Evolutionary conservation across 2,797 vertebrate species (phyloP).

Genomic region (Pantherophis alleghaniensis): DNA sequence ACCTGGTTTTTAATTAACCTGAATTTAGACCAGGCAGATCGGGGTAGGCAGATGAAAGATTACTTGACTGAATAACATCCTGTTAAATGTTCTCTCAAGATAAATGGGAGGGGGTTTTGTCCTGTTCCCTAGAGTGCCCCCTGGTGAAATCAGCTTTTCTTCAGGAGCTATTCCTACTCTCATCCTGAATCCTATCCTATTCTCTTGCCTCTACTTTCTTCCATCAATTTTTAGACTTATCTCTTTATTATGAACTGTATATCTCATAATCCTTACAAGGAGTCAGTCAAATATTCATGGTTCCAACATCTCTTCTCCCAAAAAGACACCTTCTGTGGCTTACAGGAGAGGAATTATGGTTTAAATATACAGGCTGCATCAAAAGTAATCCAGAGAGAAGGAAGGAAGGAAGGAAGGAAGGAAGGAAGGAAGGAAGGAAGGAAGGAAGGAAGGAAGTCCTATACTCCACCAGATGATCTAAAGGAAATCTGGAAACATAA

Average conservation of each 20-base stretch:
- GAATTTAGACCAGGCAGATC: neutral
- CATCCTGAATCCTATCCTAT: neutral
- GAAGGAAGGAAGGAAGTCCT: too few relatives aligned
- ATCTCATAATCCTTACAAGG: neutral
- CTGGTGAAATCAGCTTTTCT: neutral
- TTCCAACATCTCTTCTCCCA: neutral
- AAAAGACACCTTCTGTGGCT: neutral
- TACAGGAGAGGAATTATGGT: neutral
- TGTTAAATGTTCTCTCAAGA: neutral
- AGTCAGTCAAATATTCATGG: neutral
- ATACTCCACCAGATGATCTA: neutral
- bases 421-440: too few relatives aligned
- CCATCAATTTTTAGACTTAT: neutral
- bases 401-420: too few relatives aligned
- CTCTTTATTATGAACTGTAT: neutral
- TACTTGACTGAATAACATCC: neutral
- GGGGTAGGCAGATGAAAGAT: neutral
- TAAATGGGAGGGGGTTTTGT: too few relatives aligned
- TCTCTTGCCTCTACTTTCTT: neutral
- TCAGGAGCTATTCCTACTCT: neutral
- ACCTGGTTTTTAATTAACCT: constrained; percentile 34
- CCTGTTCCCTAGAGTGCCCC: neutral
- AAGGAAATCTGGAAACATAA: neutral
- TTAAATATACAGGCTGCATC: neutral
- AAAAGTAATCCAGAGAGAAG: neutral